Evolutionary conservation across 35 echinoderm and acorn worm species (phyloP).

Genomic region (Lytechinus pictus): DNA sequence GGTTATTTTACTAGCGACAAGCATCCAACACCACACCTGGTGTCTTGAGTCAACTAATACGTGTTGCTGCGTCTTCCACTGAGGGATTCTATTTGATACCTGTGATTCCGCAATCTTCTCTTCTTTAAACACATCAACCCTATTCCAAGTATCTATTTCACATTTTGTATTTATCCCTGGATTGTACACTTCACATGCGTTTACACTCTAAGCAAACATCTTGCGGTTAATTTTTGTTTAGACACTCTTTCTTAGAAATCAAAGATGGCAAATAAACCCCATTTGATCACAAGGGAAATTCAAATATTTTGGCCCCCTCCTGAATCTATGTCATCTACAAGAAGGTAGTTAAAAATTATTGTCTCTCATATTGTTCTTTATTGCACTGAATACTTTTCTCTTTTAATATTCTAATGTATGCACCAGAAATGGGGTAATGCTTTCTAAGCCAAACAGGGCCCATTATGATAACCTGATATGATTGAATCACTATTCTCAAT

Average conservation of each 20-base stretch:
- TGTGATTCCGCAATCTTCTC: not conserved
- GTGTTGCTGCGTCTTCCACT: not conserved
- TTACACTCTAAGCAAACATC: too few relatives aligned
- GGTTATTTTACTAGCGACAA: not conserved
- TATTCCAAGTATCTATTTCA: constrained; percentile 13
- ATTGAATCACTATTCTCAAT: not conserved
- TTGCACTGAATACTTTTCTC: not conserved
- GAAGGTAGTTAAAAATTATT: too few relatives aligned
- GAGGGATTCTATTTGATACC: not conserved
- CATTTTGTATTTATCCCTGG: not conserved
- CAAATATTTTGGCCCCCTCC: too few relatives aligned
- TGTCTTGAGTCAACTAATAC: constrained; percentile 23
- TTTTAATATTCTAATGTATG: not conserved
- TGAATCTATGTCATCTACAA: too few relatives aligned
- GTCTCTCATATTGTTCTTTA: too few relatives aligned
- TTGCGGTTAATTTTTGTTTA: too few relatives aligned
- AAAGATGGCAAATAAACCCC: too few relatives aligned
- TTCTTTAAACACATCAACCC: not conserved
- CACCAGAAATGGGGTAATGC: not conserved
- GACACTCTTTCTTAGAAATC: too few relatives aligned
- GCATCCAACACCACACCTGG: not conserved
- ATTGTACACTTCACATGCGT: not conserved
- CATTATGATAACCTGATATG: not conserved
- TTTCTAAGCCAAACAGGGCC: not conserved
- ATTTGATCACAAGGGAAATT: too few relatives aligned